Base-by-base conservation (phyloP, 2,797 vertebrate genomes). In the Avahi laniger region DNA sequence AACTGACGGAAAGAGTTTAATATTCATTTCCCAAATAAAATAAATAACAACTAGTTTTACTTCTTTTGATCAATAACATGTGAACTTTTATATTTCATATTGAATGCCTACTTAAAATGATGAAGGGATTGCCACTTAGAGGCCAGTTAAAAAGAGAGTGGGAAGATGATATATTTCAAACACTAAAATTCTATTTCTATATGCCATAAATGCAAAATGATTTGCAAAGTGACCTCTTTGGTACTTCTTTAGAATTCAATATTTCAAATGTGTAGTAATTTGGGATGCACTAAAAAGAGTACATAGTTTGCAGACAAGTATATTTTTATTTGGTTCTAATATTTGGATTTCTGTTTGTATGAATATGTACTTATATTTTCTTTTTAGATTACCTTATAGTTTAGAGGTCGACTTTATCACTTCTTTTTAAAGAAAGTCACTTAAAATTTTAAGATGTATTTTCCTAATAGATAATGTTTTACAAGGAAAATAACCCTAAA, bases 41-140 rank as follows among this genome's bases (percentile, higher is more conserved):
- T 93, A 96, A 97, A 96, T 97, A 92, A 95, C 95, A 76, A 22
- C 48, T 96, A 76, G 43, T 92, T 97, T 96, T 87, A 75, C 75
- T 80, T 89, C 14, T 93, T 65, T 80, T 91, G 92, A 94, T 97
- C 79, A 78, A 95, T 86, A 97, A 52, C 48, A 92, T 73, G 91
- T 96, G 93, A 96, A 96, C 69, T 93, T 96, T 94, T 93, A 91
- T 95, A 92, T 89, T 96, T 97, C 83, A 91, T 91, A 70, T 50
- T 93, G 95, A 97, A 95, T 93, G 43, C 41, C 79, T 95, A 89
- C 79, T 97, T 97, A 98, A 97, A 97, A 95, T 97, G 94, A 97
- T 97, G 65, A 97, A 94, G n/a, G 11, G 67, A 80, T 94, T 95
- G 91, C 87, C 83, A 96, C 91, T 96, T 94, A 91, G 67, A 86